Conservation (phyloP, 2,113 vertebrate species). For the Castor canadensis region DNA sequence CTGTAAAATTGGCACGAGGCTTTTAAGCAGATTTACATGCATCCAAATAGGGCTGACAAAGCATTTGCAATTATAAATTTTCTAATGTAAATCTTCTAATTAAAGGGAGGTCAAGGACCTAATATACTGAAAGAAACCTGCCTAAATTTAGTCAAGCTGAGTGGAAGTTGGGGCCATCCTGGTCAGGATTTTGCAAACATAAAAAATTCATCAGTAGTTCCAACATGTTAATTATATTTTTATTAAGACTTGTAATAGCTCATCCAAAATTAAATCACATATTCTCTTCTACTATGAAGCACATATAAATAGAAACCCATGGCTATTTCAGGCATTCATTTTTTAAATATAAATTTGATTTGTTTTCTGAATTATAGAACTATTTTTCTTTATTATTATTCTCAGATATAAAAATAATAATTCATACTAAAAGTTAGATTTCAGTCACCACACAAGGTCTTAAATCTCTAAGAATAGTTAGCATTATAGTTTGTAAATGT, state of each 20-base stretch:
- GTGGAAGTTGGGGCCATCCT: neutral
- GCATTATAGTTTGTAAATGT: neutral
- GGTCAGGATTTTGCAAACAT: neutral
- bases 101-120: neutral
- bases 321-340: neutral
- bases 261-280: neutral
- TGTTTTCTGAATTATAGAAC: neutral
- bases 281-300: neutral
- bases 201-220: neutral
- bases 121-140: neutral
- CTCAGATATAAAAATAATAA: neutral
- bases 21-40: neutral
- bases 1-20: neutral
- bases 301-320: neutral
- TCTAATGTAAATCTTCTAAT: neutral
- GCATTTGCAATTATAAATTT: neutral
- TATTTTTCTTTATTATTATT: neutral
- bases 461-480: neutral
- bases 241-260: neutral
- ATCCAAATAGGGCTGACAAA: neutral
- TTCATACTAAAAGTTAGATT: neutral
- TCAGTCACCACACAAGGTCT: neutral
- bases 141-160: neutral
- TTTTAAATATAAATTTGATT: neutral
- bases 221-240: neutral